Evolutionary conservation across 2,888 invertebrate species (phyloP), one percentile per base, ranked within the genome.

Genomic region (Phyto melanocephala): DNA sequence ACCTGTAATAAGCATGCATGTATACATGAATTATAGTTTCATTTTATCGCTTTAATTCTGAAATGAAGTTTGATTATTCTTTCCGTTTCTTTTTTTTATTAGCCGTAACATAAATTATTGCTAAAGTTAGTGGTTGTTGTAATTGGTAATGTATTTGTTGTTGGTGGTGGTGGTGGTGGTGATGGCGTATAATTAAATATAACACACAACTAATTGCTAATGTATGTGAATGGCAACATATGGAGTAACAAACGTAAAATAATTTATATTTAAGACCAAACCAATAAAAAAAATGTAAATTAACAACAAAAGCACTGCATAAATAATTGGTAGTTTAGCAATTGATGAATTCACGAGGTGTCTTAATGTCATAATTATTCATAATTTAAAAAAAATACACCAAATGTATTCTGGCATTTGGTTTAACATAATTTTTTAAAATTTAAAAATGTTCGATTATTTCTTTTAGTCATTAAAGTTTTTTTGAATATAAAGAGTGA

Each of bases 211-310:
- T 76, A 60, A 80, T 78, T 78, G 70, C 58, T 74, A 71, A 70
- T 70, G 74, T 68, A 58, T 78, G 81, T 63, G 74, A 81, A 78
- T 45, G 47, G 45, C 63, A 81, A 58, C 81, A 81, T 68, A 68
- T 81, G 76, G 28, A 40, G 58, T 15, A 45, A 54, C 33, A 65
- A 56, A 10, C 24, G 13, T 20, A 54, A 15, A 63, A 54, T 63
- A 70, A 71, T 28, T 71, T 71, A 56, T 56, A 37, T 45, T 62
- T 42, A 13, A 28, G 47, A 72, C 0, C 40, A 42, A 45, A 45
- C n/a, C 6, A 40, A 58, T 28, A 42, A 4, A 28, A 28, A 28
- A 28, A 28, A 5, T n/a, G 45, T 15, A 22, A 58, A 58, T 45
- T 15, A 45, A 45, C 22, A 22, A 42, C 40, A 7, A 22, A 28